phyloP scores from a whole-genome alignment of 2,888 invertebrate genomes.

The Miltochrista miniata region DNA sequence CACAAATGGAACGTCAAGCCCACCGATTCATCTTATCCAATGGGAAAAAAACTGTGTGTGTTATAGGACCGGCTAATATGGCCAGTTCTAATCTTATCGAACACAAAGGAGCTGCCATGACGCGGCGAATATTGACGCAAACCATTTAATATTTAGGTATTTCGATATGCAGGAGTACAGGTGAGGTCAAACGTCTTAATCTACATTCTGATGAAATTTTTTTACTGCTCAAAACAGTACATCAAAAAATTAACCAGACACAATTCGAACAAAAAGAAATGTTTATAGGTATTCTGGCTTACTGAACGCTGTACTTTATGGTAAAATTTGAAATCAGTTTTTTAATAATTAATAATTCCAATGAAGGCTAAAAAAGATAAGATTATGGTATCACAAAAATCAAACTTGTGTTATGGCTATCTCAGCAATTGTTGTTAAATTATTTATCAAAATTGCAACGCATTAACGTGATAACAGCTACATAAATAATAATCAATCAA shows the following conservation, averaged over 20 bases:
- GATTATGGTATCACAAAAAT: constrained; percentile 33
- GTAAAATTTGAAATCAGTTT: constrained; percentile 23
- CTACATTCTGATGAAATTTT: too few relatives aligned
- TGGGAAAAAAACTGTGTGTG: constrained; percentile 57
- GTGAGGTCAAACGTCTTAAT: constrained; percentile 34
- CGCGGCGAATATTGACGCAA: constrained; percentile 72
- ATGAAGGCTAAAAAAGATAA: constrained; percentile 31
- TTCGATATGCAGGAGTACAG: constrained; percentile 66
- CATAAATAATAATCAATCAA: not conserved
- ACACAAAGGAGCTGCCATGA: constrained; percentile 80
- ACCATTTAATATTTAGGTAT: constrained; percentile 82
- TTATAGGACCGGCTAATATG: constrained; percentile 70
- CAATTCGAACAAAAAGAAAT: too few relatives aligned
- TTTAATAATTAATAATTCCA: constrained; percentile 17
- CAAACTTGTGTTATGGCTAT: constrained; percentile 28
- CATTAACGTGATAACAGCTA: constrained; percentile 15
- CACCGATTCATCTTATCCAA: constrained; percentile 44
- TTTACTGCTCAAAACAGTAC: too few relatives aligned
- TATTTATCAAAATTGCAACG: constrained; percentile 18
- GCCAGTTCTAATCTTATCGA: constrained; percentile 72
- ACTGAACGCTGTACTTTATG: constrained; percentile 4
- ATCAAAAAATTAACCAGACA: too few relatives aligned
- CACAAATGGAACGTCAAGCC: constrained; percentile 46
- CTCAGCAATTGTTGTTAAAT: constrained; percentile 21
- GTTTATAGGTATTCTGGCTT: not conserved